Evolutionary conservation across 1,140 invertebrate species (phyloP), one percentile per base, ranked within the genome.

Genomic region (Diachasma alloeum): DNA sequence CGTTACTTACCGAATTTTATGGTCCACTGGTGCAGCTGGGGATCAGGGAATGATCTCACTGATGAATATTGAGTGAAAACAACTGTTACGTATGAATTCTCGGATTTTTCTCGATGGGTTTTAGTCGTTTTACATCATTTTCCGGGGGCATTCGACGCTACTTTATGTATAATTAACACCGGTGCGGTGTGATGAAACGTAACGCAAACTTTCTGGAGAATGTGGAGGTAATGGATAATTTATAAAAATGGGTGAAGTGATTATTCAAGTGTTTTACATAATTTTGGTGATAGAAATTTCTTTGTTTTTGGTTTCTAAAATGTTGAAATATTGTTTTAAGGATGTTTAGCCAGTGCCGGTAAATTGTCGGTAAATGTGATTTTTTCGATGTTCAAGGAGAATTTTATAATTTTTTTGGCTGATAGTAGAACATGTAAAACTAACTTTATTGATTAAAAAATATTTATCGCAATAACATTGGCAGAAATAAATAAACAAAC

Each of bases 81-180:
- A 70, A n/a, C 70, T 53, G 70, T 72, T 72, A 72, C 70, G 70
- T 72, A 48, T 59, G 9, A 59, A 59, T 26, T 19, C 19, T 31
- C 8, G 6, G 4, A 8, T 63, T 63, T 63, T 63, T 63, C 15
- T 63, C 4, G 4, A 24, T 63, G 22, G 24, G 15, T 63, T 26
- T 31, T 13, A 63, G 11, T 3, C 59, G 22, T 26, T 26, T 63
- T 42, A 9, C 13, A 42, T 13, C 39, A 42, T 42, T 63, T 63
- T 63, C 24, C 24, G 10, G 59, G 22, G 24, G 19, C 24, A 63
- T 31, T 63, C 19, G 19, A 63, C 19, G 19, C 22, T 63, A 63
- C 39, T 42, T 42, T 42, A 63, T 63, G 5, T 63, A 26, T 63
- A 26, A 63, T 63, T 63, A 63, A 9, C 22, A 26, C 19, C 19